phyloP scores from a whole-genome alignment of 2,113 vertebrate genomes.

The Peromyscus maniculatus region DNA sequence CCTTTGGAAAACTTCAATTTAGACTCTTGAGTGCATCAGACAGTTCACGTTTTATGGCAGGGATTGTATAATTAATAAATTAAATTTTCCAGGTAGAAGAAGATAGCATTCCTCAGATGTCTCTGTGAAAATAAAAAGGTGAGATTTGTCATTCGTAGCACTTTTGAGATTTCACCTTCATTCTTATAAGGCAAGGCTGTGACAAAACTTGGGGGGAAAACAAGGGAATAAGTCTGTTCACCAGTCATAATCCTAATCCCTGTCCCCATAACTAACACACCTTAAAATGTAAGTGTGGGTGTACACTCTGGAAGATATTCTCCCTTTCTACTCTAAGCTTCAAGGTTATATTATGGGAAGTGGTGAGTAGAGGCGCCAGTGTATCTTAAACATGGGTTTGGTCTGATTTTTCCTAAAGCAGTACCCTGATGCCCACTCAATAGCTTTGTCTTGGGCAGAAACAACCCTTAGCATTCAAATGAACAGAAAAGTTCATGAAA shows the following conservation, averaged over 20 bases:
- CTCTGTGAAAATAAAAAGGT: background rate
- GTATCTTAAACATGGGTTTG: slow-evolving; percentile 23
- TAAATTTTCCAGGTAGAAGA: background rate
- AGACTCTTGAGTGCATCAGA: background rate
- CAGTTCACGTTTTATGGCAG: background rate
- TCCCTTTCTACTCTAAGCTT: background rate
- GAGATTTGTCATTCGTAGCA: background rate
- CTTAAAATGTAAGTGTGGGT: background rate
- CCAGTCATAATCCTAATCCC: background rate
- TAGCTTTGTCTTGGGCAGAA: slow-evolving; percentile 10
- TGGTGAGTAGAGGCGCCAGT: background rate
- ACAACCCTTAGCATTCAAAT: slow-evolving; percentile 56
- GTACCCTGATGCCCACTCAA: slow-evolving; percentile 3
- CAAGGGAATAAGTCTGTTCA: background rate
- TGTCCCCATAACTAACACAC: background rate
- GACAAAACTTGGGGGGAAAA: background rate
- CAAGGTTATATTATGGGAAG: background rate
- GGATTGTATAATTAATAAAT: background rate
- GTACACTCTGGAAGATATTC: background rate
- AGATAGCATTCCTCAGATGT: background rate
- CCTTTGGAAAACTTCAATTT: background rate
- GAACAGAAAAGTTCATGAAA: background rate
- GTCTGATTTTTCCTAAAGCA: slow-evolving; percentile 43
- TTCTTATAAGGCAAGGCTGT: background rate
- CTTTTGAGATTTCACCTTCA: background rate